Evolutionary conservation across 2,888 invertebrate genomes (phyloP), one percentile per base, ranked within the genome.

Genomic region (Amphipoea lucens): DNA sequence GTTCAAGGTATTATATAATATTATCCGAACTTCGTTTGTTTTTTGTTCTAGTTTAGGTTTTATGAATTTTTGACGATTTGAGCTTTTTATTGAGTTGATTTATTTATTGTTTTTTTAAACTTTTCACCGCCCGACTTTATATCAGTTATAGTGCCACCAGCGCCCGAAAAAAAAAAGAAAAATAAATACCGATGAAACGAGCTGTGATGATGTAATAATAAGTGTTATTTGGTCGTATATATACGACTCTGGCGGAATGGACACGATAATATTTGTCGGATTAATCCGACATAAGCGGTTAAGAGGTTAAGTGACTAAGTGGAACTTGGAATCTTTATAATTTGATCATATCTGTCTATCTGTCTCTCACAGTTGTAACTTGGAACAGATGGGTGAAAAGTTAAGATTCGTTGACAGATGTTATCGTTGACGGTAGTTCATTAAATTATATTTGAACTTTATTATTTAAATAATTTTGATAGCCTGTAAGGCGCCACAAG

Each of bases 1-100:
- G 40, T 74, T 79, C 79, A 60, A 82, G 72, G 74, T 69, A 76
- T 57, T n/a, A n/a, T n/a, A n/a, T n/a, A n/a, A n/a, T n/a, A n/a
- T n/a, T 82, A 70, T 54, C 36, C 62, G 48, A 73, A 78, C 51
- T 67, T 67, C 23, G 60, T 76, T 69, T 45, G 62, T 66, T 48
- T 75, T 78, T 74, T 57, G 69, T 73, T 81, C 12, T 72, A 66
- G 51, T 57, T 75, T 62, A 67, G 11, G 20, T 72, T 74, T 4
- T 42, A 48, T 23, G 20, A 60, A 48, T 4, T 36, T 68, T 45
- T 45, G 11, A 42, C 6, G 11, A 4, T 51, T 51, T 29, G 2
- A 65, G 3, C 20, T 69, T 68, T 74, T 51, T n/a, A 17, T 51
- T 60, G 9, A 48, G 17, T 48, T 36, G 4, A n/a, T 79, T 60